A percentile compares a stretch with the other conserved stretches of the same genome.
Evolutionary conservation across 1,140 invertebrate species (phyloP).

Genomic region (Streblospio benedicti): DNA sequence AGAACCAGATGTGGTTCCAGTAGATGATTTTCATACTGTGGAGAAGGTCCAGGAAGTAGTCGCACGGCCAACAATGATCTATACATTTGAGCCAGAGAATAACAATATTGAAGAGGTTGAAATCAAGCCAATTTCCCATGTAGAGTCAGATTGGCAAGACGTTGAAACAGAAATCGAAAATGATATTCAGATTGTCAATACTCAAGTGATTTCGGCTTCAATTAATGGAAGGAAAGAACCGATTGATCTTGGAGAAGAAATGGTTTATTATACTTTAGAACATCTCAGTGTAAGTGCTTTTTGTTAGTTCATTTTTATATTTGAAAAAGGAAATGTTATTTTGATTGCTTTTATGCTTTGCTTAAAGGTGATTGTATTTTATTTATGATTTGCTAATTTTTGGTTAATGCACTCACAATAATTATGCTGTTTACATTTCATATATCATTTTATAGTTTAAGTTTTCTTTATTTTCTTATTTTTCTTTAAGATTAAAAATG

Average conservation of each 20-base stretch:
- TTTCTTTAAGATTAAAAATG: not conserved
- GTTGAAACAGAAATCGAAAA: conserved; percentile 17
- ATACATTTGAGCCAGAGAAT: not conserved
- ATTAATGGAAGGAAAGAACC: conserved; percentile 16
- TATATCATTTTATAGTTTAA: no score
- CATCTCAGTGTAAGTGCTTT: conserved; percentile 7
- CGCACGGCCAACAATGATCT: not conserved
- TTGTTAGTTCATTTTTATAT: not conserved
- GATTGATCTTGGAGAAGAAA: conserved; percentile 5
- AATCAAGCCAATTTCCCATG: not conserved
- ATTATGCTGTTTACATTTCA: not conserved
- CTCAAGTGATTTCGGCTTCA: conserved; percentile 84
- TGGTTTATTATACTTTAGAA: conserved; percentile 14
- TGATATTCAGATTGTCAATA: conserved; percentile 61
- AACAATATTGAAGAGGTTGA: not conserved
- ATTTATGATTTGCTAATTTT: no score
- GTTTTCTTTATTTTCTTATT: not conserved
- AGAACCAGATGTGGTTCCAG: no score
- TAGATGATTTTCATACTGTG: no score
- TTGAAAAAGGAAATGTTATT: not conserved
- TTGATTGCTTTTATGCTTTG: not conserved
- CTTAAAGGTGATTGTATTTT: not conserved
- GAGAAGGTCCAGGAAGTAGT: no score
- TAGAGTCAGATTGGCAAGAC: not conserved
- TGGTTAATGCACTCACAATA: not conserved